Percentiles rank a stretch among this genome's conserved stretches.
phyloP scores from a whole-genome alignment of 2,797 vertebrate species.

The Sebastes ruberrimus region DNA sequence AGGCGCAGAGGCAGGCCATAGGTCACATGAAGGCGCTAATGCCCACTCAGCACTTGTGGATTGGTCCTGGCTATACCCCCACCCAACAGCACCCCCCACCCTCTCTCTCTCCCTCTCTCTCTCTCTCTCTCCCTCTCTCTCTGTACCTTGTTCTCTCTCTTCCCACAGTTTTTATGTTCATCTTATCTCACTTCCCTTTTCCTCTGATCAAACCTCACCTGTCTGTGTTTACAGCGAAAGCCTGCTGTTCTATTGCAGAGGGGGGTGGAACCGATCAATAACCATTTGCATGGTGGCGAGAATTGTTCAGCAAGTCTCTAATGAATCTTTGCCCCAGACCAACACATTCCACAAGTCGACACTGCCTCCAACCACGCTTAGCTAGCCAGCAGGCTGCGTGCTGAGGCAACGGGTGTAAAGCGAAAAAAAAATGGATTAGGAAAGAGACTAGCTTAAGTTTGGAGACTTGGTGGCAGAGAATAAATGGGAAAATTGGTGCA shows the following conservation, averaged over 20 bases:
- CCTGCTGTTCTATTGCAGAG: constrained; percentile 58
- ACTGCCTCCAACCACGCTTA: constrained; percentile 56
- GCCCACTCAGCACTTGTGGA: constrained; percentile 85
- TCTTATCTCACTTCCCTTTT: constrained; percentile 15
- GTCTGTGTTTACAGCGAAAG: constrained; percentile 60
- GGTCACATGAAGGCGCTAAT: constrained; percentile 87
- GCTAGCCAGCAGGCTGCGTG: constrained; percentile 44
- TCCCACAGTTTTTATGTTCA: constrained; percentile 25
- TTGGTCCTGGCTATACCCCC: constrained; percentile 69
- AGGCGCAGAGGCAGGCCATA: constrained; percentile 82
- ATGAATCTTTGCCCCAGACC: constrained; percentile 81
- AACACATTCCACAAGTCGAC: constrained; percentile 87
- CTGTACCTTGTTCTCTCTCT: constrained; percentile 15
- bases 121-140: neutral
- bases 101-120: neutral
- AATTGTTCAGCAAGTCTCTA: constrained; percentile 83
- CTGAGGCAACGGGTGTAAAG: constrained; percentile 58
- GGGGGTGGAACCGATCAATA: constrained; percentile 71
- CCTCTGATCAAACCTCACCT: constrained; percentile 68
- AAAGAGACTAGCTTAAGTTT: constrained; percentile 30
- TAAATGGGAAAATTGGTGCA: constrained; percentile 58
- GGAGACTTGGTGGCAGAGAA: constrained; percentile 58
- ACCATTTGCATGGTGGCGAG: constrained; percentile 73
- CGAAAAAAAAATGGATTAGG: constrained; percentile 33
- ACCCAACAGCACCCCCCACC: constrained; percentile 18